phyloP scores from a whole-genome alignment of 2,797 vertebrate genomes.

The Enteromius anoplus region DNA sequence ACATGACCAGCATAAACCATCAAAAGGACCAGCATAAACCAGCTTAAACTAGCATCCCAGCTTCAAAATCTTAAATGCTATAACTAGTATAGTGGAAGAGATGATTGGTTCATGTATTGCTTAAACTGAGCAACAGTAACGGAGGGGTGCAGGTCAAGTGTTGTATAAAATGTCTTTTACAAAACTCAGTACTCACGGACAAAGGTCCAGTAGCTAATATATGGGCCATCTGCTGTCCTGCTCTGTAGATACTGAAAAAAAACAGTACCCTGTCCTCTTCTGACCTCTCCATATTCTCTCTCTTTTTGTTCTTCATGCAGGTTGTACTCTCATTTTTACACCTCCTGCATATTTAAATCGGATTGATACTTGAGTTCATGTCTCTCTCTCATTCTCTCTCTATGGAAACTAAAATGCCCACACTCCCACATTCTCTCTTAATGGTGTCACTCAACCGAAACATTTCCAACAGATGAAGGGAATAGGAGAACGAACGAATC shows the following conservation, averaged over 20 bases:
- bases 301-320: not conserved
- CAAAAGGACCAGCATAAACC: no score
- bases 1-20: no score
- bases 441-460: conserved; percentile 23
- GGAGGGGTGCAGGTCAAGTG: not conserved
- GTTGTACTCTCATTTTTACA: not conserved
- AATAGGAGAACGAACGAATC: not conserved
- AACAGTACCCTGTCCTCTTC: not conserved
- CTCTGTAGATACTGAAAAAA: not conserved
- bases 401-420: not conserved
- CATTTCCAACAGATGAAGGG: conserved; percentile 4
- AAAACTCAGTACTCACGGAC: not conserved
- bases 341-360: not conserved
- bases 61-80: no score
- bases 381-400: not conserved
- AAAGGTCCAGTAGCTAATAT: not conserved
- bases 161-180: not conserved
- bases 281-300: not conserved
- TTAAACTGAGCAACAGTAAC: no score
- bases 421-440: conserved; percentile 3
- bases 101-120: no score
- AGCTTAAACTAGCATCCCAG: no score
- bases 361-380: not conserved
- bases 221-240: not conserved
- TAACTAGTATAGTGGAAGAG: no score